Conservation (phyloP, 2,888 invertebrate species). For the Molanna angustata region DNA sequence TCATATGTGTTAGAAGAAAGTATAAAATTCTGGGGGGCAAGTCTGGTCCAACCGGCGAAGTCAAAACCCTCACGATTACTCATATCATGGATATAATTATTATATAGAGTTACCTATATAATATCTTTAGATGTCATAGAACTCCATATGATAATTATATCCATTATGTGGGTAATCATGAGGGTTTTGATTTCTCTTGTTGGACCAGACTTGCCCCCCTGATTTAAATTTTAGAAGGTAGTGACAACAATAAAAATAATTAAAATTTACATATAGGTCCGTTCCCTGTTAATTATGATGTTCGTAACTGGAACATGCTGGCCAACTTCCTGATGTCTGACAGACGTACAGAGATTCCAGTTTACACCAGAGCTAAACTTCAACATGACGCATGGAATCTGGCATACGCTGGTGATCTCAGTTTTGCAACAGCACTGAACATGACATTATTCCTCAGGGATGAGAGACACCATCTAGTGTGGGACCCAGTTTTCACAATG, state of each 20-base stretch:
- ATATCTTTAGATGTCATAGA: too few relatives aligned
- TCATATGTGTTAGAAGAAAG: too few relatives aligned
- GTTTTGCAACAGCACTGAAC: slow-evolving; percentile 71
- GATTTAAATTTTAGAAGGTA: background rate
- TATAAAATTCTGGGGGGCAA: too few relatives aligned
- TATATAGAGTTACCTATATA: too few relatives aligned
- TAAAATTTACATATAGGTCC: slow-evolving; percentile 53
- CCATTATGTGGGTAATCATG: too few relatives aligned
- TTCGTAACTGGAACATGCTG: slow-evolving; percentile 72
- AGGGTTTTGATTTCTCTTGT: too few relatives aligned
- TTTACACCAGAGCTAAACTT: slow-evolving; percentile 70
- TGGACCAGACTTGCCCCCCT: too few relatives aligned
- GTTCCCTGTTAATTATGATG: slow-evolving; percentile 81
- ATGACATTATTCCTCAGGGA: slow-evolving; percentile 74
- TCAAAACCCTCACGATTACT: too few relatives aligned
- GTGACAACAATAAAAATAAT: background rate
- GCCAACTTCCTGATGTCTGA: slow-evolving; percentile 60
- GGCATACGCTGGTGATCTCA: slow-evolving; percentile 73
- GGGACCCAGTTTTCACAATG: slow-evolving; percentile 82
- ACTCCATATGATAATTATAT: too few relatives aligned
- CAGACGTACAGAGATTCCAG: slow-evolving; percentile 59
- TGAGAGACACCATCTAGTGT: slow-evolving; percentile 73
- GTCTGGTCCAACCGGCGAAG: too few relatives aligned
- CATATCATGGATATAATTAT: too few relatives aligned
- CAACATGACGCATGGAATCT: slow-evolving; percentile 77